Evolutionary conservation across 2,797 vertebrate species (phyloP).

Genomic region (Acanthurus tractus): DNA sequence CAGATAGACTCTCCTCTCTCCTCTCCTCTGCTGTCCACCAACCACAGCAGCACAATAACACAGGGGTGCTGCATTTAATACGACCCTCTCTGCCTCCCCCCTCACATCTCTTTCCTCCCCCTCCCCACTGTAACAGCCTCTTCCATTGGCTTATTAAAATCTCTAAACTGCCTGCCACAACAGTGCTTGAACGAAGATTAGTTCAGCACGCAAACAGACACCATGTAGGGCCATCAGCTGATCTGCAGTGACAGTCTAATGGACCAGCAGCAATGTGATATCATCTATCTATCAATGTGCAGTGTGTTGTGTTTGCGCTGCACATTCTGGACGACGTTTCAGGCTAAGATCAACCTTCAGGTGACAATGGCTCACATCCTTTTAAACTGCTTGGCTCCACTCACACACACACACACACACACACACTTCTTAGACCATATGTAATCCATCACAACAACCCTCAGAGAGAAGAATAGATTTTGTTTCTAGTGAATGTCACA

Average conservation of each 20-base stretch:
- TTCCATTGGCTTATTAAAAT: slow-evolving; percentile 54
- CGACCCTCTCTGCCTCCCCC: background rate
- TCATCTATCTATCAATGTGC: slow-evolving; percentile 25
- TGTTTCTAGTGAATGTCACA: slow-evolving; percentile 23
- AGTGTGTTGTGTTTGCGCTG: slow-evolving; percentile 26
- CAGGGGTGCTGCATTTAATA: slow-evolving; percentile 34
- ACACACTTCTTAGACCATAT: slow-evolving; percentile 70
- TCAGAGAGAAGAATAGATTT: slow-evolving; percentile 23
- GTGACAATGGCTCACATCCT: slow-evolving; percentile 63
- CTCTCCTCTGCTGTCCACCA: slow-evolving; percentile 44
- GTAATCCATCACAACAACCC: slow-evolving; percentile 71
- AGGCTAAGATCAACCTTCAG: slow-evolving; percentile 66
- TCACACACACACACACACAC: slow-evolving; percentile 27
- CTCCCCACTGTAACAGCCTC: slow-evolving; percentile 35
- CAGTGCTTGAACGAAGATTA: slow-evolving; percentile 59
- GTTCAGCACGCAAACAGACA: slow-evolving; percentile 44
- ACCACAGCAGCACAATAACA: slow-evolving; percentile 61
- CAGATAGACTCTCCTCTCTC: slow-evolving; percentile 70
- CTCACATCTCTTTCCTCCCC: background rate
- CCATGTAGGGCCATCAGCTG: slow-evolving; percentile 49
- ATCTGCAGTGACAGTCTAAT: slow-evolving; percentile 57
- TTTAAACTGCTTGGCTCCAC: slow-evolving; percentile 46
- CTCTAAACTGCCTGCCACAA: slow-evolving; percentile 54
- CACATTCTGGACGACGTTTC: slow-evolving; percentile 24
- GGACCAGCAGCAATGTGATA: slow-evolving; percentile 59